Conservation (phyloP, 1,140 invertebrate genomes). For the Apis florea region DNA sequence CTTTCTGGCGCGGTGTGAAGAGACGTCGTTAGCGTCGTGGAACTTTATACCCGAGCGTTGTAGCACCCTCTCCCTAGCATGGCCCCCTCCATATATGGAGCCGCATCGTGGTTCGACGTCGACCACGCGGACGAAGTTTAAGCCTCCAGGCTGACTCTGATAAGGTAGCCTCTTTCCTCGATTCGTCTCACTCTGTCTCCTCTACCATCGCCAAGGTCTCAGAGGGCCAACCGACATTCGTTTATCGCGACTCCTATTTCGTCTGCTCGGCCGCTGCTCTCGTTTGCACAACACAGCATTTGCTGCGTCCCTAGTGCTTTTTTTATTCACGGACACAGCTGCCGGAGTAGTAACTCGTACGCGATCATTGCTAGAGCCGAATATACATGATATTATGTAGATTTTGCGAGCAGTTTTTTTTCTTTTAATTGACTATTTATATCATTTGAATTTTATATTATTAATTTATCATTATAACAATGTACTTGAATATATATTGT, state of each 20-base stretch:
- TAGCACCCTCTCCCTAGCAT: slow-evolving; percentile 68
- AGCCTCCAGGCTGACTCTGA: slow-evolving; percentile 37
- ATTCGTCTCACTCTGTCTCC: neutral
- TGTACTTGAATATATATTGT: too few species aligned
- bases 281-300: slow-evolving; percentile 26
- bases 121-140: slow-evolving; percentile 35
- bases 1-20: slow-evolving; percentile 33
- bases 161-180: slow-evolving; percentile 42
- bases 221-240: slow-evolving; percentile 32
- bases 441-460: too few species aligned
- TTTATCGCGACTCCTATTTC: slow-evolving; percentile 54
- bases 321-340: slow-evolving; percentile 51
- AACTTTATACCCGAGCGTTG: slow-evolving; percentile 71
- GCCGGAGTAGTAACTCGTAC: neutral
- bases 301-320: slow-evolving; percentile 19
- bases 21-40: slow-evolving; percentile 43
- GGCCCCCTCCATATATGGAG: slow-evolving; percentile 75
- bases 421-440: neutral
- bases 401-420: neutral
- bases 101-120: slow-evolving; percentile 55
- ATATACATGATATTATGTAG: neutral
- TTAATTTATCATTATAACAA: too few species aligned
- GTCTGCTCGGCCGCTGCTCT: slow-evolving; percentile 18
- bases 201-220: slow-evolving; percentile 25
- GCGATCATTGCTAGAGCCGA: neutral